Base-by-base conservation (phyloP, 1,140 invertebrate species). In the Procambarus clarkii region DNA sequence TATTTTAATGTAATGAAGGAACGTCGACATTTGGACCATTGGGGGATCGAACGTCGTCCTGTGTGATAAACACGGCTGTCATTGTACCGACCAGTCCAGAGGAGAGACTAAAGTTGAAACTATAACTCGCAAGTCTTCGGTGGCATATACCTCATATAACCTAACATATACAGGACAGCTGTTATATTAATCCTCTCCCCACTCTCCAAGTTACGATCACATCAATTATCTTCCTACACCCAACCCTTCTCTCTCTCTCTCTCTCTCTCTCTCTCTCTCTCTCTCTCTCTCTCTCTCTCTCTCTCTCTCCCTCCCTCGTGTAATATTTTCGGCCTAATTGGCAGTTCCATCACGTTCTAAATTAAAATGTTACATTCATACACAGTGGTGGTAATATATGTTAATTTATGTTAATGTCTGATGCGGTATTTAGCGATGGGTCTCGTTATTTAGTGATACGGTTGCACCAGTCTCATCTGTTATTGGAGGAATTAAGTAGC, bases 311-410 rank as follows among this genome's bases (percentile, higher is more conserved):
- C 4, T 18, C 60, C 60, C 60, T 64, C 4, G 60, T 9, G 60
- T 64, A 15, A 64, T 64, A 64, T 64, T 64, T 64, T 3, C 0
- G 60, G 8, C 60, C 60, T 18, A 64, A 64, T 64, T 64, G 60
- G 60, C 60, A 64, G 60, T 64, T 64, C 60, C 60, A 64, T 64
- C 60, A 64, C 60, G 21, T 18, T 21, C 13, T 64, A 64, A 64
- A 64, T 64, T 64, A 64, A 64, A 64, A 64, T 64, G 60, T 64
- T 64, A 64, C 60, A 64, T 64, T 64, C 60, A 64, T 64, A 64
- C 21, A 64, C 60, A 64, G 15, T 21, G 21, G 21, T 64, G 60
- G 60, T 64, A 64, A 64, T 64, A 21, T 21, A 64, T 64, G 60
- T 64, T 64, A 64, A 64, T 64, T 64, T 64, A 64, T 64, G 60